These are phyloP conservation scores for Sialis fuliginosa DNA, from an alignment of 2,888 invertebrate species.

Conservation along the genomic window DNA sequence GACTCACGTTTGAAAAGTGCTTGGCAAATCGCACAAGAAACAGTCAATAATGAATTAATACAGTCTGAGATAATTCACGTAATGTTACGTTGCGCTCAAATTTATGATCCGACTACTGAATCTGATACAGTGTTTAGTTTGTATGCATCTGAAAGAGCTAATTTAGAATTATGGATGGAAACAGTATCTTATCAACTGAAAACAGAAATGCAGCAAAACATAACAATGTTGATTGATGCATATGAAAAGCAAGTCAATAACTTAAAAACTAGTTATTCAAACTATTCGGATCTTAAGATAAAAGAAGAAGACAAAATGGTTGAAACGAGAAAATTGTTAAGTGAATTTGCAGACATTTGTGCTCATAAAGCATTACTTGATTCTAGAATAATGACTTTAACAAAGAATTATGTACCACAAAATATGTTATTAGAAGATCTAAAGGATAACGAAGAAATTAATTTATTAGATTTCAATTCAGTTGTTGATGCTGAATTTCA, in stretches of 20 bases:
- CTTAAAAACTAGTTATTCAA: slow-evolving; percentile 13
- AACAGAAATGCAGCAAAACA: slow-evolving; percentile 52
- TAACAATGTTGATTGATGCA: slow-evolving; percentile 44
- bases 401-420: slow-evolving; percentile 22
- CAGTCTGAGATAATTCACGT: slow-evolving; percentile 63
- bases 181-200: slow-evolving; percentile 29
- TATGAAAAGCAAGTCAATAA: slow-evolving; percentile 32
- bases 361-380: slow-evolving; percentile 61
- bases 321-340: slow-evolving; percentile 32
- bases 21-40: slow-evolving; percentile 57
- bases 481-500: slow-evolving; percentile 46
- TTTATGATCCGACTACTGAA: slow-evolving; percentile 40
- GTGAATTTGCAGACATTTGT: slow-evolving; percentile 50
- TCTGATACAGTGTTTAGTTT: slow-evolving; percentile 36
- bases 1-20: slow-evolving; percentile 56
- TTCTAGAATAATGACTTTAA: slow-evolving; percentile 52
- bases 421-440: not conserved
- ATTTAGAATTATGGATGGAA: slow-evolving; percentile 50
- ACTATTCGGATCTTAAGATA: slow-evolving; percentile 25
- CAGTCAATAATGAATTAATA: slow-evolving; percentile 55
- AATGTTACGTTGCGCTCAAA: slow-evolving; percentile 47
- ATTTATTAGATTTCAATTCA: slow-evolving; percentile 18
- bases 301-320: slow-evolving; percentile 29
- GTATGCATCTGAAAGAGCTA: slow-evolving; percentile 47
- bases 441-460: slow-evolving; percentile 14